A percentile compares a stretch with the other conserved stretches of the same genome.
Conservation (phyloP, 2,888 invertebrate genomes). For the Mimas tiliae region DNA sequence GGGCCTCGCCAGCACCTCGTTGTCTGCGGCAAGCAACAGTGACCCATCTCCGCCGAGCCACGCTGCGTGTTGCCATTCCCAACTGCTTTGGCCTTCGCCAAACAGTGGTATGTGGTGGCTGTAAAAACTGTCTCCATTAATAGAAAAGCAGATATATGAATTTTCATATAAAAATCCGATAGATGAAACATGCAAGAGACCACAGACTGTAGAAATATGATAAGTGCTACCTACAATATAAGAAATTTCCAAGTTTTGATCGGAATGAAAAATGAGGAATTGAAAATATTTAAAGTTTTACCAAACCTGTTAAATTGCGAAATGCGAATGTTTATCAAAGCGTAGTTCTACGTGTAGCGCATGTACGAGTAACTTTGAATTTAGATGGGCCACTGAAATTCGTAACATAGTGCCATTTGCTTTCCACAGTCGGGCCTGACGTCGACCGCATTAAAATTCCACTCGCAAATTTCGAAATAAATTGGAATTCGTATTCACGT, state of each 20-base stretch:
- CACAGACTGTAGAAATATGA: slow-evolving; percentile 5
- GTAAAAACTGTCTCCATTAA: slow-evolving; percentile 38
- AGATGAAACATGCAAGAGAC: neutral
- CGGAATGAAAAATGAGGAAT: no score
- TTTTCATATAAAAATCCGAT: neutral
- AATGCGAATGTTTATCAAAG: slow-evolving; percentile 16
- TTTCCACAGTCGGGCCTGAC: slow-evolving; percentile 34
- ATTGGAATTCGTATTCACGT: slow-evolving; percentile 65
- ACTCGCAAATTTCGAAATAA: slow-evolving; percentile 65
- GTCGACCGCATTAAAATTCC: slow-evolving; percentile 61
- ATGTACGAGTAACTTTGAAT: slow-evolving; percentile 45
- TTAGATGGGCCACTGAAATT: slow-evolving; percentile 44
- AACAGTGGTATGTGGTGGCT: slow-evolving; percentile 94
- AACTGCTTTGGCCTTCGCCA: slow-evolving; percentile 88
- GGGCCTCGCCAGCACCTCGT: slow-evolving; percentile 94
- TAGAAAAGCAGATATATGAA: neutral
- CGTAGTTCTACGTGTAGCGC: slow-evolving; percentile 14
- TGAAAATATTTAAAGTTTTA: neutral
- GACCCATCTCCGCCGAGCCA: slow-evolving; percentile 93
- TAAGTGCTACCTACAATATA: neutral
- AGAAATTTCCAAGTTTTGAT: neutral
- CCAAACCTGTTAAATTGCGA: neutral
- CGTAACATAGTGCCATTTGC: slow-evolving; percentile 43
- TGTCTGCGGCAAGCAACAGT: slow-evolving; percentile 92
- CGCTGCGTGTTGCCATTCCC: slow-evolving; percentile 91